Evolutionary conservation across 1,140 invertebrate species (phyloP).

Genomic region (Panulirus ornatus): DNA sequence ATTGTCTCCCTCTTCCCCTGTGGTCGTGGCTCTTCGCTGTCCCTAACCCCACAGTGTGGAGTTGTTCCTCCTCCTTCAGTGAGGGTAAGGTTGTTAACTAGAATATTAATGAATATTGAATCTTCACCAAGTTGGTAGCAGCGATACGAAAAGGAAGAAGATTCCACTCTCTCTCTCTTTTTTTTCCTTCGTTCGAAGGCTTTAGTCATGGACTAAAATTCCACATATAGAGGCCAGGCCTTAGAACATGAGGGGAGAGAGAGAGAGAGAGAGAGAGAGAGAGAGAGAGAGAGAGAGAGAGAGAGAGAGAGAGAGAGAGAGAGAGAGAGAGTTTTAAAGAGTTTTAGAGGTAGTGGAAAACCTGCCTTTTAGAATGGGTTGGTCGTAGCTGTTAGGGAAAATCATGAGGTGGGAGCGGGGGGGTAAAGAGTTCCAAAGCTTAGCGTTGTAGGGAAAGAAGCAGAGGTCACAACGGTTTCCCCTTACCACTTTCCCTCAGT

Average conservation of each 20-base stretch:
- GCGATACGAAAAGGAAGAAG: neutral
- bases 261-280: conserved; percentile 17
- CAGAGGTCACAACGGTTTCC: no score
- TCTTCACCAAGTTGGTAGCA: neutral
- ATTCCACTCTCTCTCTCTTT: no score
- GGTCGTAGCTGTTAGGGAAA: no score
- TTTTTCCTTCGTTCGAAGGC: neutral
- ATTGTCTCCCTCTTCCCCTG: neutral
- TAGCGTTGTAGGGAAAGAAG: no score
- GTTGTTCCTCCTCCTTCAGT: neutral
- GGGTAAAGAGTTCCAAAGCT: no score
- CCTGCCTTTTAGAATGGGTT: no score
- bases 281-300: no score
- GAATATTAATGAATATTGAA: no score
- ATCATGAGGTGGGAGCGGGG: no score
- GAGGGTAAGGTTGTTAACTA: neutral
- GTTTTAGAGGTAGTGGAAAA: neutral
- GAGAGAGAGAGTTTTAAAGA: neutral
- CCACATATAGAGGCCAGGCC: neutral
- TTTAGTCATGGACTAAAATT: neutral
- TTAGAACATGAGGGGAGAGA: neutral
- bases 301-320: no score
- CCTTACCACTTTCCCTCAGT: no score
- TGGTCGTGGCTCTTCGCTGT: neutral
- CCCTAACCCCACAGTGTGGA: neutral